Evolutionary conservation across 2,797 vertebrate genomes (phyloP).

Genomic region (Sphaeramia orbicularis): DNA sequence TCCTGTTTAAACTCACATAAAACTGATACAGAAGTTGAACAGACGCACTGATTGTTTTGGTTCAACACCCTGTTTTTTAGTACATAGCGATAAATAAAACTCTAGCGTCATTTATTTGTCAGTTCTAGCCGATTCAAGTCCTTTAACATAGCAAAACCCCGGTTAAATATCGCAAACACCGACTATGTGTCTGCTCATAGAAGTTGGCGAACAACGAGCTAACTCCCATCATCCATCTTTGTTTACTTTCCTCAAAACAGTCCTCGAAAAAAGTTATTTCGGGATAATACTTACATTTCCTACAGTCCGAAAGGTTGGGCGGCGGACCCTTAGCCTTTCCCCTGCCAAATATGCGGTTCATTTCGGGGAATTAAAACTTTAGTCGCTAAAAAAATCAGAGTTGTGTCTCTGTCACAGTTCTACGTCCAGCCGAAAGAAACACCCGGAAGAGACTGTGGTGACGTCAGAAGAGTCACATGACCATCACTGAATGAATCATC

Average conservation of each 20-base stretch:
- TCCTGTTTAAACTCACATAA: constrained; percentile 8
- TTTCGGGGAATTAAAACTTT: constrained; percentile 60
- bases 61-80: background rate
- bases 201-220: constrained; percentile 41
- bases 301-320: constrained; percentile 94
- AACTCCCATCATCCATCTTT: constrained; percentile 49
- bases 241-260: constrained; percentile 63
- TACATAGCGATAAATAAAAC: background rate
- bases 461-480: constrained; percentile 72
- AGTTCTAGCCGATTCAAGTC: too few species aligned
- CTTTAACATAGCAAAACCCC: fast-evolving
- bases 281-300: constrained; percentile 86
- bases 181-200: constrained; percentile 1
- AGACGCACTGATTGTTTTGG: constrained; percentile 7
- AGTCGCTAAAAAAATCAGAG: constrained; percentile 3
- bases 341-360: constrained; percentile 96
- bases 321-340: constrained; percentile 92
- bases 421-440: constrained; percentile 11
- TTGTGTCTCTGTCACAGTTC: constrained; percentile 6
- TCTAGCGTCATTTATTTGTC: too few species aligned
- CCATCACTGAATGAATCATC: background rate
- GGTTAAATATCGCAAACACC: background rate
- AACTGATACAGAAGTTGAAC: constrained; percentile 26
- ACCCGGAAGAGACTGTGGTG: constrained; percentile 78
- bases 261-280: constrained; percentile 42